Base-by-base conservation (phyloP, 2,888 invertebrate genomes). In the Caradrina kadenii region DNA sequence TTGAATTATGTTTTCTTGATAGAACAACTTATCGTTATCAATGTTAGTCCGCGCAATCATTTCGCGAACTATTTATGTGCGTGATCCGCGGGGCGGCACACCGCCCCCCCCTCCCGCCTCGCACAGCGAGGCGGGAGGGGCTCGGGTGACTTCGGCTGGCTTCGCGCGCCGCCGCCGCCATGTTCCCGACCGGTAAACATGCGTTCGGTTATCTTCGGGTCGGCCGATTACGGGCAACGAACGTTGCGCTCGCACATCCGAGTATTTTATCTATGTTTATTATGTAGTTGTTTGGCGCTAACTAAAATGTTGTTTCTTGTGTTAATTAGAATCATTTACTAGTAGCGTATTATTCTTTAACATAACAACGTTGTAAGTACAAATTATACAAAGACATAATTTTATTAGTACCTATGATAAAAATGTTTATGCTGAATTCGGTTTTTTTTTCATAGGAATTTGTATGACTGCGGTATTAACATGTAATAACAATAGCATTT, bases 151-250 rank as follows among this genome's bases (percentile, higher is more conserved):
- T 21, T 80, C 76, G 76, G 63, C 48, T 22, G 17, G 13, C 15
- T 49, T 53, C 70, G 56, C 22, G 26, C 35, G 64, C 63, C 22
- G 2, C 2, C 26, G 26, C 26, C 26, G 26, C 26, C 26, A 26
- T 11, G 42, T 42, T 49, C 54, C 15, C 21, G 50, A 45, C 59
- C 63, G 65, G 55, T 55, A 60, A 76, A 62, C 63, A 69, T 26
- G 74, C 64, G 65, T 73, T 79, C 79, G 78, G 71, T 4, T 63
- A 64, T 65, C 81, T 63, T 79, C 81, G 73, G 52, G 21, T 45
- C 22, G 22, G 3, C 26, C 55, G 65, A 76, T 48, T n/a, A 55
- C 22, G 19, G 5, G n/a, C 54, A 19, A 19, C 15, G 59, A 0
- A 2, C 0, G 45, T 21, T 79, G 80, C 63, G 68, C 60, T 74